Evolutionary conservation across 2,113 vertebrate species (phyloP).

Genomic region (Spea multiplicata): DNA sequence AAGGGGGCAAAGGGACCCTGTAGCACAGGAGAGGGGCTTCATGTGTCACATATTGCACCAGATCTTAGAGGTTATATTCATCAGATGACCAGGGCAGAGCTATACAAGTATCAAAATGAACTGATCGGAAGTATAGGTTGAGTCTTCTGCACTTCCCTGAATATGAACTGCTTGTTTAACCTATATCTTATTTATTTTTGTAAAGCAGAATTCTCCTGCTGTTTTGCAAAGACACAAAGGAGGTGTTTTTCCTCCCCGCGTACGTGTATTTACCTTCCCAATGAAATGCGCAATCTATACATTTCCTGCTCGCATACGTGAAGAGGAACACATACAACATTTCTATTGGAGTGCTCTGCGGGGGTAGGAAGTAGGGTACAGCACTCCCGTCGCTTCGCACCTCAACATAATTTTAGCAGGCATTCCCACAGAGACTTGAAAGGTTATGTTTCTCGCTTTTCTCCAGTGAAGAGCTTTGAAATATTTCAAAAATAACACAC

Average conservation of each 20-base stretch:
- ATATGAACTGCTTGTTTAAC: not conserved
- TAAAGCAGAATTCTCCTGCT: conserved; percentile 1
- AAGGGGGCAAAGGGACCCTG: too few relatives aligned
- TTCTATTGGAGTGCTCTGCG: conserved; percentile 14
- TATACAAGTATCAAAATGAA: conserved; percentile 5
- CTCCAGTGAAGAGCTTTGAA: conserved; percentile 12
- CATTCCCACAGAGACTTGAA: conserved; percentile 10
- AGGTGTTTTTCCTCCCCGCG: conserved; percentile 3
- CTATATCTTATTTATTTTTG: conserved; percentile 29
- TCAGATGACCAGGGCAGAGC: not conserved
- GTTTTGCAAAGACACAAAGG: conserved; percentile 32
- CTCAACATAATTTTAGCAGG: conserved; percentile 28
- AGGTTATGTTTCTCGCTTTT: not conserved
- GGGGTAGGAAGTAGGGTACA: conserved; percentile 31
- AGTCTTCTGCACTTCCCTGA: not conserved
- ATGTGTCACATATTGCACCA: too few relatives aligned
- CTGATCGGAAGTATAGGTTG: conserved; percentile 11
- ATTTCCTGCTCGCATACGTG: conserved; percentile 24
- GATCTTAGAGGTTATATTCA: too few relatives aligned
- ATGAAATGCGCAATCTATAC: conserved; percentile 30
- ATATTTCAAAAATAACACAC: not conserved
- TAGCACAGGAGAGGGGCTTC: too few relatives aligned
- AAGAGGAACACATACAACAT: conserved; percentile 11
- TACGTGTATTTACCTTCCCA: conserved; percentile 33
- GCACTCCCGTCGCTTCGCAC: conserved; percentile 22